These are phyloP conservation scores for Acholoe squamosa DNA, from an alignment of 2,888 invertebrate genomes.

Conservation along the genomic window DNA sequence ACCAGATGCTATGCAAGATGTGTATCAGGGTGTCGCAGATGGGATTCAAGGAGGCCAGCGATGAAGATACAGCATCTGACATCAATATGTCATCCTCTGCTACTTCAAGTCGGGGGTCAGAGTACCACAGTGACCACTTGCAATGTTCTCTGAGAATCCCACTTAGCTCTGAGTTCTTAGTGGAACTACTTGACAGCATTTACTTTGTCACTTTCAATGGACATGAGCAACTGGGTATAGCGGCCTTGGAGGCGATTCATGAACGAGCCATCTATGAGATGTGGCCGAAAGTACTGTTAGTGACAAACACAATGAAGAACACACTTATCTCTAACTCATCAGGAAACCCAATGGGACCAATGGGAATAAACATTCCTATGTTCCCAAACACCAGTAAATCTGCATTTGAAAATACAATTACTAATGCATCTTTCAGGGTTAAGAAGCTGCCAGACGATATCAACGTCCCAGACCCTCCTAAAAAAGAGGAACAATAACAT, in stretches of 20 bases:
- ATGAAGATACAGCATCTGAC: background rate
- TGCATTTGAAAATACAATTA: constrained; percentile 91
- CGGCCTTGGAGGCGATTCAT: background rate
- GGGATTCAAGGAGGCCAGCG: background rate
- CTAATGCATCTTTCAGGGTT: constrained; percentile 98
- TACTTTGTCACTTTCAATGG: background rate
- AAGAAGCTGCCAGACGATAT: constrained; percentile 91
- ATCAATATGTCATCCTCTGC: background rate
- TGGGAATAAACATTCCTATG: constrained; percentile 91
- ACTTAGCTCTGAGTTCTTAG: background rate
- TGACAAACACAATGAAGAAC: constrained; percentile 87
- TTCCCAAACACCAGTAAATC: constrained; percentile 75
- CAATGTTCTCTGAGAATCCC: background rate
- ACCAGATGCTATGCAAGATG: background rate
- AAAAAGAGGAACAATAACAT: no score
- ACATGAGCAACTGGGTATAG: background rate
- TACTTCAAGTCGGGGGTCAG: background rate
- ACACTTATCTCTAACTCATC: constrained; percentile 91
- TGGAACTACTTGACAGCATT: background rate
- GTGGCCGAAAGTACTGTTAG: constrained; percentile 70
- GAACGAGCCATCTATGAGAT: constrained; percentile 10
- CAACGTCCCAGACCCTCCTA: background rate
- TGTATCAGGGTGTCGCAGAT: background rate
- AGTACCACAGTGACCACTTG: background rate
- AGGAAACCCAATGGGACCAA: constrained; percentile 90